phyloP scores from a whole-genome alignment of 1,140 invertebrate species.

The Drosophila triauraria region DNA sequence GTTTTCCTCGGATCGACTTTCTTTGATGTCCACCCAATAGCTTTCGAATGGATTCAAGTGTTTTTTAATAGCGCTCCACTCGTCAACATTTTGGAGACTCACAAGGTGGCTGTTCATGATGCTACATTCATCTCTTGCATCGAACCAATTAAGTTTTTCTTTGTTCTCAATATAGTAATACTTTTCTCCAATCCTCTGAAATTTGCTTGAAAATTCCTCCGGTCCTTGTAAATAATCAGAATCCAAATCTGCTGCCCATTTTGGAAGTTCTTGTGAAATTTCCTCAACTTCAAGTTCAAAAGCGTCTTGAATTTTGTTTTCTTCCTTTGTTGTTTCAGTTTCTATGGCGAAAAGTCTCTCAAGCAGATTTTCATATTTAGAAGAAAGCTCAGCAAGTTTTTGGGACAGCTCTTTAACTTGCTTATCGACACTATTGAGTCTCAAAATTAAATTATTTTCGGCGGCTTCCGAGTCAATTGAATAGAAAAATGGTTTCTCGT shows the following conservation, averaged over 20 bases:
- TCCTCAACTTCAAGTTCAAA: no score
- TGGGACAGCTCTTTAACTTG: background rate
- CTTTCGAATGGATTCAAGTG: background rate
- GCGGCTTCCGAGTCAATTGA: background rate
- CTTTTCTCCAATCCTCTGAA: background rate
- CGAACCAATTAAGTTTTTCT: background rate
- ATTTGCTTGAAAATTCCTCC: background rate
- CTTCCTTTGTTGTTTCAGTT: background rate
- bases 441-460: background rate
- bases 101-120: background rate
- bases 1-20: no score
- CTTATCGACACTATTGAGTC: background rate
- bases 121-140: background rate
- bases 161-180: background rate
- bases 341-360: background rate
- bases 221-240: no score
- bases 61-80: background rate
- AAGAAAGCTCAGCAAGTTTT: background rate
- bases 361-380: background rate
- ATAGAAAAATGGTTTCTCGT: background rate
- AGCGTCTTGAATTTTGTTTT: no score
- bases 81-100: background rate
- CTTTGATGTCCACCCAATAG: background rate
- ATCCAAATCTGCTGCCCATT: no score
- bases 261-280: no score